phyloP scores from a whole-genome alignment of 2,797 vertebrate genomes.

The Aeoliscus strigatus region DNA sequence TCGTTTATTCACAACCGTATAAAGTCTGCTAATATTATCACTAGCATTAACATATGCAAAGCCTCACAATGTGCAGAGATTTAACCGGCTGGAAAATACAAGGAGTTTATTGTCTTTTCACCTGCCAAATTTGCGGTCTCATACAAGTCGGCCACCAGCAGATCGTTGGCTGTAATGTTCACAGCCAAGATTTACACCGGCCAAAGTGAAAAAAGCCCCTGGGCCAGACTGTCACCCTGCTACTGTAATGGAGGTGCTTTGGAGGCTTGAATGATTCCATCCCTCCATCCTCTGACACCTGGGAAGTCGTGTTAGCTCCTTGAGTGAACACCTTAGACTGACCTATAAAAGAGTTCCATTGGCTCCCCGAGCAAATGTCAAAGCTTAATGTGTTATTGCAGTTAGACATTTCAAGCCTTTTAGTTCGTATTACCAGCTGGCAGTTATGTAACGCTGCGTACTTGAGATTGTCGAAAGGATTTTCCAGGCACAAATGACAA shows the following conservation, averaged over 20 bases:
- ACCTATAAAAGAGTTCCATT: slow-evolving; percentile 54
- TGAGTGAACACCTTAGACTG: slow-evolving; percentile 62
- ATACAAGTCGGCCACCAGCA: slow-evolving; percentile 25
- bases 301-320: slow-evolving; percentile 56
- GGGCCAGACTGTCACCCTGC: slow-evolving; percentile 45
- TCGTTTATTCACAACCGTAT: no score
- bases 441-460: slow-evolving; percentile 33
- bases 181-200: slow-evolving; percentile 46
- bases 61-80: no score
- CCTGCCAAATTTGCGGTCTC: no score
- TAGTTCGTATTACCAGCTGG: slow-evolving; percentile 22
- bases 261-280: slow-evolving; percentile 43
- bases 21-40: no score
- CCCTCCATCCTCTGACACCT: slow-evolving; percentile 37
- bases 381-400: slow-evolving; percentile 36
- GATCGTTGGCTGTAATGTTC: slow-evolving; percentile 47
- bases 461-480: slow-evolving; percentile 36
- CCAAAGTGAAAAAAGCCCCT: slow-evolving; percentile 41
- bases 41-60: no score
- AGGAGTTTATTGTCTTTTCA: no score
- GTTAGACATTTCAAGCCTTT: slow-evolving; percentile 32
- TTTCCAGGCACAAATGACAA: slow-evolving; percentile 54
- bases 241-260: slow-evolving; percentile 54
- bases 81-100: no score
- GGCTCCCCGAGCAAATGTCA: slow-evolving; percentile 51